Evolutionary conservation across 2,113 vertebrate genomes (phyloP).

Genomic region (Nesospiza acunhae): DNA sequence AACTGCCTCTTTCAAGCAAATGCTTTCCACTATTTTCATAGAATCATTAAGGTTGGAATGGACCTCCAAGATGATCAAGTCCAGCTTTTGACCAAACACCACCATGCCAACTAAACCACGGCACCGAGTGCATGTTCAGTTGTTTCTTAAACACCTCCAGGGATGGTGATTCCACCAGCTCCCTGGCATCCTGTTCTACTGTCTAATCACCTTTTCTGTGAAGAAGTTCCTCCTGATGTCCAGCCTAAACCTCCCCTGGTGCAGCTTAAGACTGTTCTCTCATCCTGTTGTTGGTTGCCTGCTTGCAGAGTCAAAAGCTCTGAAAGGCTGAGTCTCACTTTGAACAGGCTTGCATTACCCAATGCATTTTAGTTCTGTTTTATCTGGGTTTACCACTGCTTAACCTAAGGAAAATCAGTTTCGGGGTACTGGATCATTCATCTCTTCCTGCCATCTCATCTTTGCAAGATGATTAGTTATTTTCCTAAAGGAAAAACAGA

Average conservation of each 20-base stretch:
- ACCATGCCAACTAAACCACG: background rate
- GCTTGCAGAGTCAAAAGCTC: background rate
- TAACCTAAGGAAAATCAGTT: background rate
- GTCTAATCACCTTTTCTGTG: background rate
- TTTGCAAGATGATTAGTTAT: constrained; percentile 16
- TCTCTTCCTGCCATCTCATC: background rate
- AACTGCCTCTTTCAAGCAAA: background rate
- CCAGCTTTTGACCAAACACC: background rate
- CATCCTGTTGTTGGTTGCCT: background rate
- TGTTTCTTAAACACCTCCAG: background rate
- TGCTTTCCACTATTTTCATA: background rate
- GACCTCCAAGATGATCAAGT: background rate
- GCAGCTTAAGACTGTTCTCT: background rate
- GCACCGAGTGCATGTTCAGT: background rate
- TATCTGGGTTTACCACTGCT: background rate
- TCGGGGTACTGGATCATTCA: background rate
- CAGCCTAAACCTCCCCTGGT: background rate
- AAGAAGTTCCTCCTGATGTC: background rate
- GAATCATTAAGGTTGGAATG: background rate
- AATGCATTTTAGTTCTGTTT: background rate
- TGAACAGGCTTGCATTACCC: background rate
- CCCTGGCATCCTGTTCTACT: background rate
- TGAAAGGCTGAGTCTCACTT: background rate
- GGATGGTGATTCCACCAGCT: background rate
- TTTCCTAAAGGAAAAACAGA: background rate